phyloP scores from a whole-genome alignment of 2,797 vertebrate genomes.

The Melanotaenia maccullochi region DNA sequence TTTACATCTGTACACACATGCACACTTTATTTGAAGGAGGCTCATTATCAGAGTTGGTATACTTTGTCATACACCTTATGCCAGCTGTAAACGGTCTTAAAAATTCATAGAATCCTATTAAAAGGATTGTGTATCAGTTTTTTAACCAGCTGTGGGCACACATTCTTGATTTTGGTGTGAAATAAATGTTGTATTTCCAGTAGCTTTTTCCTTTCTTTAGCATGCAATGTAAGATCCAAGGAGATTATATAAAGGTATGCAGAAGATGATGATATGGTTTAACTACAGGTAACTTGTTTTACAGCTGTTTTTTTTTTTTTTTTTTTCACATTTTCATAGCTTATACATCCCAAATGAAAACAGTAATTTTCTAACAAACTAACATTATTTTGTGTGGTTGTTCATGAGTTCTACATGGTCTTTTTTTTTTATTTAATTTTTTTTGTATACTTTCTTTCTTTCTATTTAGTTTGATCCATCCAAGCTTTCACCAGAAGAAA shows the following conservation, averaged over 20 bases:
- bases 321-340: neutral
- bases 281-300: neutral
- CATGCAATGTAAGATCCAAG: neutral
- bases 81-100: neutral
- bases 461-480: constrained; percentile 88
- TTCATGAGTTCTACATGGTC: neutral
- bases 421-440: constrained; percentile 1
- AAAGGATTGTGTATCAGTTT: neutral
- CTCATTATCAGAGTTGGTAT: too few relatives aligned
- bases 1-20: too few relatives aligned
- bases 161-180: neutral
- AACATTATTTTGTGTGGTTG: neutral
- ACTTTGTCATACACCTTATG: neutral
- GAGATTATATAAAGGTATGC: neutral
- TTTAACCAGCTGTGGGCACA: neutral
- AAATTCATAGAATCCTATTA: neutral
- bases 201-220: neutral
- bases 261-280: neutral
- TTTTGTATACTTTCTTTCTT: neutral
- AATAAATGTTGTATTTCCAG: neutral
- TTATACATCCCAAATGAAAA: neutral
- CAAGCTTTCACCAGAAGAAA: constrained; percentile 93
- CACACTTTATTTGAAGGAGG: neutral
- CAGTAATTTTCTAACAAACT: neutral
- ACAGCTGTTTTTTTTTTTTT: neutral